Evolutionary conservation across 1,140 invertebrate genomes (phyloP), one percentile per base, ranked within the genome.

Genomic region (Drosophila nigrodunni): DNA sequence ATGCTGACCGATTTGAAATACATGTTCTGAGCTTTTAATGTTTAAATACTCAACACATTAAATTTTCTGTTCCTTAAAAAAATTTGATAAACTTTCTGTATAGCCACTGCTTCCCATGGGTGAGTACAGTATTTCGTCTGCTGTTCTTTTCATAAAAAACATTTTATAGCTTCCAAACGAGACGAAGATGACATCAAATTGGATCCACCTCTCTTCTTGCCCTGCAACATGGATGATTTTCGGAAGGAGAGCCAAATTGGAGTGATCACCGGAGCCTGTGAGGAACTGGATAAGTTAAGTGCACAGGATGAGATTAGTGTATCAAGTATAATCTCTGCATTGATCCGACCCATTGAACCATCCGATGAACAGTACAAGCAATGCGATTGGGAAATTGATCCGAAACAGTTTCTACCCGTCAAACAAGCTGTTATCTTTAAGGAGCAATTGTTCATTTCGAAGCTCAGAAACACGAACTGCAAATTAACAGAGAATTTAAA

Each of bases 221-320:
- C 74, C 7, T 89, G 85, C n/a, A 60, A 78, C 52, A 10, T 70
- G 58, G 65, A 76, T 0, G 13, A 70, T n/a, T 72, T 82, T 30
- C 70, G 59, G 1, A 66, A 78, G 39, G 64, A 74, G 0, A 25
- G 54, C 2, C 79, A 82, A 37, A 54, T 77, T 10, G 39, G 11
- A 0, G 8, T 34, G 0, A 9, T 37, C 2, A 21, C 21, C 6
- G 47, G 74, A 2, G 77, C 68, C 15, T 87, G 90, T 43, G 80
- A 86, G 25, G 75, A 74, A 55, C 9, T 49, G 18, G 80, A 83
- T 0, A 43, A 80, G 46, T 25, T 91, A 8, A 66, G 68, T n/a
- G 74, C 90, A n/a, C 72, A 91, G 59, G 90, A 91, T 55, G 90
- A 90, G 69, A 91, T 91, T 47, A 91, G 90, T 66, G 57, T 91